These are phyloP conservation scores for Drosophila kambysellisi DNA, from an alignment of 2,888 invertebrate genomes.

Conservation along the genomic window DNA sequence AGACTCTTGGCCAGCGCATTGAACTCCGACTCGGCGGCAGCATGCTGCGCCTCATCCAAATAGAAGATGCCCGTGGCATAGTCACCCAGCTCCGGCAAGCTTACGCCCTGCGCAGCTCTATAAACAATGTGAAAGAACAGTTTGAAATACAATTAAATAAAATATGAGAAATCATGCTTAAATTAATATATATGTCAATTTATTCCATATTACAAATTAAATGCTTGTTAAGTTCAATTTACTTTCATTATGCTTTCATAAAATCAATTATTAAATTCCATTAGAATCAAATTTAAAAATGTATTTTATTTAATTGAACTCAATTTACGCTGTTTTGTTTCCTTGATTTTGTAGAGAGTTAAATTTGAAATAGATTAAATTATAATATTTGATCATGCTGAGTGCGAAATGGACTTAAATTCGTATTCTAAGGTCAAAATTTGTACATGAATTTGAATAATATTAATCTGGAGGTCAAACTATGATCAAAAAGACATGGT, in stretches of 20 bases:
- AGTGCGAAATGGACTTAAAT: background rate
- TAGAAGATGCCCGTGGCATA: conserved; percentile 99
- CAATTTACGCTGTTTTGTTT: background rate
- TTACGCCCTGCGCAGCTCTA: conserved; percentile 92
- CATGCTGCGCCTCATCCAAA: conserved; percentile 93
- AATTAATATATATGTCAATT: background rate
- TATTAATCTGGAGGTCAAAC: background rate
- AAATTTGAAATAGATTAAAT: background rate
- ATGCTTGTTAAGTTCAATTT: background rate
- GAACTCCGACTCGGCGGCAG: conserved; percentile 93
- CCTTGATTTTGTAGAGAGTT: background rate
- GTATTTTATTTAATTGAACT: background rate
- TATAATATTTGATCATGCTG: background rate
- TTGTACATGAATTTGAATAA: background rate
- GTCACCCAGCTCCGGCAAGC: conserved; percentile 93
- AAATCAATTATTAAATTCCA: background rate
- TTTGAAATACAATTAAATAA: background rate
- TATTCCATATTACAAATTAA: background rate
- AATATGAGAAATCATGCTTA: conserved; percentile 1
- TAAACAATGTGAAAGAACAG: background rate
- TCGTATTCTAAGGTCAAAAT: background rate
- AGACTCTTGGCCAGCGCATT: conserved; percentile 92
- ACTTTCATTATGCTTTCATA: background rate
- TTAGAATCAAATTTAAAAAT: background rate
- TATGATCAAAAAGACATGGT: background rate